A percentile compares a stretch with the other conserved stretches of the same genome.
phyloP scores from a whole-genome alignment of 2,888 invertebrate genomes.

The Baronia brevicornis region DNA sequence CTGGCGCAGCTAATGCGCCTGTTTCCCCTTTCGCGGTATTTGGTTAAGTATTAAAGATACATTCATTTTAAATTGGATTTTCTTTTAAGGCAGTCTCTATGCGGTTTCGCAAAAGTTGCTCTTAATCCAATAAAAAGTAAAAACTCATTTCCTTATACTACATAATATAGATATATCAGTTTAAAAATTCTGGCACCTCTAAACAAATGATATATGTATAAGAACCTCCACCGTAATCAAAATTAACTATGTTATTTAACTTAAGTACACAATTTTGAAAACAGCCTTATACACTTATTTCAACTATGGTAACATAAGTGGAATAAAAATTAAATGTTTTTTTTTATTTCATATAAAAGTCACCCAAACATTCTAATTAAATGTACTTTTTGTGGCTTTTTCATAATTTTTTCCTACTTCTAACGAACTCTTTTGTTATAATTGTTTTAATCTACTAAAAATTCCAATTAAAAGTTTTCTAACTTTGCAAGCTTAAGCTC shows the following conservation, averaged over 20 bases:
- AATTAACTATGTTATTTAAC: too few relatives aligned
- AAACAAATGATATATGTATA: too few relatives aligned
- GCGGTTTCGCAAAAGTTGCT: slow-evolving; percentile 16
- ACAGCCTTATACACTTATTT: too few relatives aligned
- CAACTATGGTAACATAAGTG: too few relatives aligned
- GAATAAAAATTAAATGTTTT: too few relatives aligned
- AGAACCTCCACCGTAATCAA: too few relatives aligned
- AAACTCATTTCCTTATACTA: slow-evolving; percentile 6
- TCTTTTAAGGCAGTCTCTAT: slow-evolving; percentile 24
- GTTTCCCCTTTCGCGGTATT: slow-evolving; percentile 50
- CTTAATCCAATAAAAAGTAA: slow-evolving; percentile 22
- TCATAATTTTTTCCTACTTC: slow-evolving; percentile 22
- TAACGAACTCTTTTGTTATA: slow-evolving; percentile 43
- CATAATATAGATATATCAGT: slow-evolving; percentile 5
- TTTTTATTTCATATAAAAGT: too few relatives aligned
- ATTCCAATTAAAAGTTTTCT: slow-evolving; percentile 64
- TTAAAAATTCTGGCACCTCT: slow-evolving; percentile 8
- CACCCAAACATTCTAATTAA: slow-evolving; percentile 18
- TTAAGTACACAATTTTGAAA: too few relatives aligned
- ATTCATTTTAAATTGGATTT: slow-evolving; percentile 41
- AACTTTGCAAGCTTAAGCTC: slow-evolving; percentile 50
- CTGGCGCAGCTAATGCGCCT: slow-evolving; percentile 70
- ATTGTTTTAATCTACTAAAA: slow-evolving; percentile 64
- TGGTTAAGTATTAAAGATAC: slow-evolving; percentile 53
- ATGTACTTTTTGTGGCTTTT: slow-evolving; percentile 17